Conservation (phyloP, 2,797 vertebrate species). For the Jordanella pulchra region DNA sequence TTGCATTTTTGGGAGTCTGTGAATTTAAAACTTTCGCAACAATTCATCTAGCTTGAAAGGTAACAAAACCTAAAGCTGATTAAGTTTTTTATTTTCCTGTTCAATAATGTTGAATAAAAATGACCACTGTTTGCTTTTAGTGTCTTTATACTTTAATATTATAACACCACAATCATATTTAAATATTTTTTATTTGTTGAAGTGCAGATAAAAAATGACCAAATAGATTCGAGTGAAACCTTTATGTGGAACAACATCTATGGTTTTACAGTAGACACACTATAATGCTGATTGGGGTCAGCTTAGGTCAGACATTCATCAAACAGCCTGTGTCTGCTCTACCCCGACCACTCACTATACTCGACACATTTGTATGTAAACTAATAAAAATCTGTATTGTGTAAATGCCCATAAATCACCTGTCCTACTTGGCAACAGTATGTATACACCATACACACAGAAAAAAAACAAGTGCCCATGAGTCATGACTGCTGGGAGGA, state of each 20-base stretch:
- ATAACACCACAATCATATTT: neutral
- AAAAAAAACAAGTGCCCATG: conserved; percentile 52
- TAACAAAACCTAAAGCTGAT: no score
- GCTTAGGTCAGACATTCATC: neutral
- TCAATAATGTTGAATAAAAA: no score
- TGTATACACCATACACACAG: conserved; percentile 56
- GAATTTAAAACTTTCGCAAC: no score
- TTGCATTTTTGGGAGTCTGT: no score
- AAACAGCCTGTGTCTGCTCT: conserved; percentile 31
- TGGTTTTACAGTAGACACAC: neutral
- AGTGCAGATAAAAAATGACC: neutral
- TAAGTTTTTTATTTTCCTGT: no score
- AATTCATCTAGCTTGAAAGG: no score
- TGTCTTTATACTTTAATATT: no score
- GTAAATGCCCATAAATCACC: conserved; percentile 52
- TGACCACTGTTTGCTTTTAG: no score
- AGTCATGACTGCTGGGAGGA: conserved; percentile 43
- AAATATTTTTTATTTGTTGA: neutral
- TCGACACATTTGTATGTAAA: conserved; percentile 38
- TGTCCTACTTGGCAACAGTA: conserved; percentile 41
- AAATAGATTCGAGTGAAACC: neutral
- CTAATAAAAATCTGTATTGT: conserved; percentile 45
- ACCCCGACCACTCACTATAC: conserved; percentile 10
- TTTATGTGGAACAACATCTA: neutral
- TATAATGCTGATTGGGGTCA: neutral